A percentile compares a stretch with the other conserved stretches of the same genome.
Conservation (phyloP, 2,113 vertebrate genomes). For the Psophia crepitans region DNA sequence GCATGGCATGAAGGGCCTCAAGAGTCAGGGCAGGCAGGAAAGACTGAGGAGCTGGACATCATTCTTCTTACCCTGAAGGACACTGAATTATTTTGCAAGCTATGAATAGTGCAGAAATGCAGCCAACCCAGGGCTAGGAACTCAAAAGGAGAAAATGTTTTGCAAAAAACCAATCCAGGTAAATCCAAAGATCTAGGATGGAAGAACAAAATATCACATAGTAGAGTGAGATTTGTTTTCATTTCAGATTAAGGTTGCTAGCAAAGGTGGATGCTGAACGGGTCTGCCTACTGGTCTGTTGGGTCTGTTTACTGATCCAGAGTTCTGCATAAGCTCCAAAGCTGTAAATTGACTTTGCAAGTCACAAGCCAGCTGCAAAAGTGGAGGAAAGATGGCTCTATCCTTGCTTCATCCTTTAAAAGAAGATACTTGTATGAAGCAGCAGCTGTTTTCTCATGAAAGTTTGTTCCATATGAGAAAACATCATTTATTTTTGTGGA, state of each 20-base stretch:
- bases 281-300: no score
- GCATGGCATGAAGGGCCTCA: accelerated
- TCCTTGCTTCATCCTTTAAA: neutral
- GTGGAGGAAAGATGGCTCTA: neutral
- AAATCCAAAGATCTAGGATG: neutral
- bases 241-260: neutral
- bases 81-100: neutral
- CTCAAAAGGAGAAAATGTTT: neutral
- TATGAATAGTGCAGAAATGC: neutral
- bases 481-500: neutral
- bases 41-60: neutral
- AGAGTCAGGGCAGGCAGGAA: neutral
- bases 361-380: neutral
- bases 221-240: neutral
- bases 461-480: neutral
- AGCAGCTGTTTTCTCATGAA: neutral
- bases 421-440: neutral
- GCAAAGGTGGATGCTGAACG: neutral
- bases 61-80: neutral
- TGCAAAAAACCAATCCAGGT: neutral
- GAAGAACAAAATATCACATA: neutral
- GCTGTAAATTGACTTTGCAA: neutral
- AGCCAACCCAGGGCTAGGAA: neutral
- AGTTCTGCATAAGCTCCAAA: neutral
- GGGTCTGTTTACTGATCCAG: neutral